A percentile compares a stretch with the other conserved stretches of the same genome.
These are phyloP conservation scores for Tetrax tetrax DNA, from an alignment of 2,113 vertebrate genomes.

Conservation along the genomic window DNA sequence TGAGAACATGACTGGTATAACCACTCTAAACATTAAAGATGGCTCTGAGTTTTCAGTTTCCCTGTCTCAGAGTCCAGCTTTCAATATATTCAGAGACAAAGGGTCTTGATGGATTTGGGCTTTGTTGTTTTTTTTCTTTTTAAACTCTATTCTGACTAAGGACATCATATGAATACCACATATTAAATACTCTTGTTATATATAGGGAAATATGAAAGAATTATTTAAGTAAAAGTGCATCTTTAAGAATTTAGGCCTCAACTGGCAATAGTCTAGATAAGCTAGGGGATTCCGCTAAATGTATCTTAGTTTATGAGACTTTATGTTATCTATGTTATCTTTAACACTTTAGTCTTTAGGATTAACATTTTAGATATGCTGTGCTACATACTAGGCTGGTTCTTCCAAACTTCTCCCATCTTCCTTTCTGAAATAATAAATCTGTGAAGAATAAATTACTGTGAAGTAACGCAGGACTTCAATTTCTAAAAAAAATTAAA, in stretches of 20 bases:
- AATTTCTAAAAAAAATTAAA: neutral
- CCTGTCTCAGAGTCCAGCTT: neutral
- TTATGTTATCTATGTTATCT: neutral
- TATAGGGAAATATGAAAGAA: neutral
- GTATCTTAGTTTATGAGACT: neutral
- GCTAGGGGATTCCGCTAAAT: neutral
- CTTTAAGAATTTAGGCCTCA: neutral
- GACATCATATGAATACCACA: neutral
- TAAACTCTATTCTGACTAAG: neutral
- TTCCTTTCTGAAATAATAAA: neutral
- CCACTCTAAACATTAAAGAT: neutral
- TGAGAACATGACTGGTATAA: neutral
- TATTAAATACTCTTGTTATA: neutral
- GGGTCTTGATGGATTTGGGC: neutral
- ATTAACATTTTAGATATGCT: neutral
- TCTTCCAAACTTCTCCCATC: neutral
- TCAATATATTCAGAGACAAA: neutral
- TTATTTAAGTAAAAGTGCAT: neutral
- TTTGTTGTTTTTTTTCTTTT: neutral
- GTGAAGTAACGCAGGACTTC: neutral
- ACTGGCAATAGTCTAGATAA: neutral
- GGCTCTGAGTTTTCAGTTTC: neutral
- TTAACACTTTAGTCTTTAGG: neutral
- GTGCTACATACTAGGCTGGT: neutral
- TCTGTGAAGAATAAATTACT: too few species aligned